Evolutionary conservation across 2,888 invertebrate species (phyloP).

Genomic region (Adelphocoris suturalis): DNA sequence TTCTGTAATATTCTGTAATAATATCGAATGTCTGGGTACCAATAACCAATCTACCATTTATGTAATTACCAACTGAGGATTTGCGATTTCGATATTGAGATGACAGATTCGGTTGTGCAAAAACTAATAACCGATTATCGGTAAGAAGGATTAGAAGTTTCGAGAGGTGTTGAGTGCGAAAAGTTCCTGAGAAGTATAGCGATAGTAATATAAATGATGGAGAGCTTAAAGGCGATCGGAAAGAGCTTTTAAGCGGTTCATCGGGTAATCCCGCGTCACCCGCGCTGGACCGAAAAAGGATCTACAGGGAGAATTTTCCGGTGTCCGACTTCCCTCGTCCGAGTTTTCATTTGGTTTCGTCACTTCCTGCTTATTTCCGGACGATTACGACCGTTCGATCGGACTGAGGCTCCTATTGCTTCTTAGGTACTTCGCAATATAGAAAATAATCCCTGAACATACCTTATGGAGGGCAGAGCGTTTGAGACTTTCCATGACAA

Average conservation of each 20-base stretch:
- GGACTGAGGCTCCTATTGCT: neutral
- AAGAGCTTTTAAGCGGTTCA: neutral
- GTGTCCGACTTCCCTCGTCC: neutral
- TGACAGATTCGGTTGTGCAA: too few relatives aligned
- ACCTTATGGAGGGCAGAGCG: too few relatives aligned
- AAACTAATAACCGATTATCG: too few relatives aligned
- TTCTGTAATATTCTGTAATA: too few relatives aligned
- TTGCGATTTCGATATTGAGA: too few relatives aligned
- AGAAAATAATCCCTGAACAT: neutral
- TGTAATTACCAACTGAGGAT: too few relatives aligned
- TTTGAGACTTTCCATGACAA: too few relatives aligned
- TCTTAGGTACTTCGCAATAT: neutral
- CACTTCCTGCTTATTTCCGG: neutral
- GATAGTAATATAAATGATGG: neutral
- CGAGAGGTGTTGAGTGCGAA: too few relatives aligned
- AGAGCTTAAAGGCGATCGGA: neutral
- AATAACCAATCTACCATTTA: too few relatives aligned
- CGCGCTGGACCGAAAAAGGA: neutral
- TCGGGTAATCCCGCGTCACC: conserved; percentile 19
- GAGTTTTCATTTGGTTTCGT: conserved; percentile 3
- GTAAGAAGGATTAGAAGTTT: too few relatives aligned
- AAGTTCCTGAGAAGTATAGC: too few relatives aligned
- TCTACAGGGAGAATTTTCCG: neutral
- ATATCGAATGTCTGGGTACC: too few relatives aligned
- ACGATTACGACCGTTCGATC: neutral